Base-by-base conservation (phyloP, 2,113 vertebrate genomes). In the Gambusia affinis region DNA sequence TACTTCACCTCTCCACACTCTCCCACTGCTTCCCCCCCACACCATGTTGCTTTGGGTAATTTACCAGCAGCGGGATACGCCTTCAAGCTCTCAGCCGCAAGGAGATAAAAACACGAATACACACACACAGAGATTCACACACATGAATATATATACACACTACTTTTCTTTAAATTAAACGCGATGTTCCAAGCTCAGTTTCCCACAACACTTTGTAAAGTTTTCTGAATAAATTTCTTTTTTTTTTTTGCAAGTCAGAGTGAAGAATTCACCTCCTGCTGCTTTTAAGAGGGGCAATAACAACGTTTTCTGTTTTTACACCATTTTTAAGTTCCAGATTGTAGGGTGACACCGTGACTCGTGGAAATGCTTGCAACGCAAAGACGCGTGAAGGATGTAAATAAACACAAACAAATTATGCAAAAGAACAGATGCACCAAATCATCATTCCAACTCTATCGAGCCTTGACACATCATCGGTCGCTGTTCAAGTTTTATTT, bases 41-140 rank as follows among this genome's bases (percentile, higher is more conserved):
- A 75, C 80, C 78, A 76, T 30, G 33, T 88, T 86, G 85, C 92
- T 91, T 71, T 84, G 87, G 88, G 84, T 92, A 85, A 92, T 91
- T 91, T 89, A 80, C 69, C 88, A 89, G 73, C 91, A 91, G 85
- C 81, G 78, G 89, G 85, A 80, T 81, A 78, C 83, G 85, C 62
- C 88, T 86, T 82, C 81, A 57, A 80, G 89, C 81, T 84, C 85
- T 86, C 78, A 80, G 70, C 67, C 78, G 70, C 71, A 87, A 89
- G 85, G 79, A 82, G 78, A 87, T 84, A 88, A 77, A 89, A 70
- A 87, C 79, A 84, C 60, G 47, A 81, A 86, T 63, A 63, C 39
- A 14, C 44, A 14, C 63, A 31, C 65, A 37, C 5, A 60, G 44
- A 79, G 12, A 39, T 39, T 74, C 63, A 70, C 39, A 60, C 7